phyloP scores from a whole-genome alignment of 2,113 vertebrate genomes.

The Hippocampus guttulatus region DNA sequence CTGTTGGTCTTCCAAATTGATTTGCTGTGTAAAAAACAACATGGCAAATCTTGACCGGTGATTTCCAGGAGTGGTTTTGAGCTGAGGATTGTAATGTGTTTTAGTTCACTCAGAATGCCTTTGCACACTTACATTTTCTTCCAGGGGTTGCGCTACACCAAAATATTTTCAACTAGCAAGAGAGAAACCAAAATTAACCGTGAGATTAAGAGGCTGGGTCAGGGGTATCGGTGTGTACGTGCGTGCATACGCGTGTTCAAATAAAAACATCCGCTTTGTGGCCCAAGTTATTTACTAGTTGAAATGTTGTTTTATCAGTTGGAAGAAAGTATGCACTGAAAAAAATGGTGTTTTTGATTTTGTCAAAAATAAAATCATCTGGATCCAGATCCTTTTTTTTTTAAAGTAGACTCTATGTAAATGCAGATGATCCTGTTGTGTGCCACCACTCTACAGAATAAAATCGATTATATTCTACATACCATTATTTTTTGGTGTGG shows the following conservation, averaged over 20 bases:
- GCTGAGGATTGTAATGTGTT: background rate
- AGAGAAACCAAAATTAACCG: conserved; percentile 39
- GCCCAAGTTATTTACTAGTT: background rate
- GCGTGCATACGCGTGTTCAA: too few species aligned
- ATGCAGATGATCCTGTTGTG: too few species aligned
- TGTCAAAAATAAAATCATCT: background rate
- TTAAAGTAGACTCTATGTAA: too few species aligned
- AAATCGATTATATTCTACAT: too few species aligned
- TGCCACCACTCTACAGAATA: too few species aligned
- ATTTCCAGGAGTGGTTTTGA: background rate
- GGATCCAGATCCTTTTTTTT: too few species aligned
- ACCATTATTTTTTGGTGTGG: too few species aligned
- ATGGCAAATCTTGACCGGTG: background rate
- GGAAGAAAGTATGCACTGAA: background rate
- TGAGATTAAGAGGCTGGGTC: conserved; percentile 19
- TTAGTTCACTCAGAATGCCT: background rate
- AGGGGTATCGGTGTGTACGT: background rate
- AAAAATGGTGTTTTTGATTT: background rate
- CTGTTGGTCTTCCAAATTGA: background rate
- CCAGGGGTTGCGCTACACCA: conserved; percentile 52
- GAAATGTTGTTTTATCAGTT: background rate
- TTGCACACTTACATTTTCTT: conserved; percentile 11
- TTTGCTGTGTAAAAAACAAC: too few species aligned
- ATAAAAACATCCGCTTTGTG: background rate
- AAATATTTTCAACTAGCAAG: conserved; percentile 53